These are phyloP conservation scores for Hydrolagus affinis DNA, from an alignment of 2,113 vertebrate species.

Conservation along the genomic window DNA sequence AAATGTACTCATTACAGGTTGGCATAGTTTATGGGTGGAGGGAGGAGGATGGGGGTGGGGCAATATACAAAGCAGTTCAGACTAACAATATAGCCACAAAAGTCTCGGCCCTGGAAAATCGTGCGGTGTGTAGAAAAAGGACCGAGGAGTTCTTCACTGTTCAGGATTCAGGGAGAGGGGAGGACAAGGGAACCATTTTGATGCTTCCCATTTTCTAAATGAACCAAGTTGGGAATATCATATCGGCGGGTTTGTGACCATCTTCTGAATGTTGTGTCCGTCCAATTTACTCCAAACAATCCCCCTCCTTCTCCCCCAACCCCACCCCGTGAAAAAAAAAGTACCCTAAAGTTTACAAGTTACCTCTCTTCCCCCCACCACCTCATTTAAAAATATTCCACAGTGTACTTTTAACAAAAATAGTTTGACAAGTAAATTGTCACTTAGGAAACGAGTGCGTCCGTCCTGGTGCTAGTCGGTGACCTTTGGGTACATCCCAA, in stretches of 20 bases:
- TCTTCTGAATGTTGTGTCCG: neutral
- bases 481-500: neutral
- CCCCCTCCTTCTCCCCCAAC: too few species aligned
- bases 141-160: neutral
- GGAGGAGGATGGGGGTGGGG: too few species aligned
- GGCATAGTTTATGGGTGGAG: neutral
- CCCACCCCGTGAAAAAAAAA: too few species aligned
- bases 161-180: neutral
- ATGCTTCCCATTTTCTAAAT: neutral
- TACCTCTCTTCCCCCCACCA: neutral
- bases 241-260: neutral
- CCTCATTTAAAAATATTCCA: neutral
- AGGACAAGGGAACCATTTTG: neutral
- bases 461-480: neutral
- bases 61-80: neutral
- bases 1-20: neutral
- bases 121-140: neutral
- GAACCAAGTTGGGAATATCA: neutral
- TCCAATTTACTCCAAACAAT: too few species aligned
- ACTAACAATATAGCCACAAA: neutral
- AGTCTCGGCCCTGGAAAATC: neutral
- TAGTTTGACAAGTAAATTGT: neutral
- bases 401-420: neutral
- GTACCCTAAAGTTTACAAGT: neutral
- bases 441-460: neutral